A percentile compares a stretch with the other conserved stretches of the same genome.
Evolutionary conservation across 2,888 invertebrate species (phyloP).

Genomic region (Drosophila heteroneura): DNA sequence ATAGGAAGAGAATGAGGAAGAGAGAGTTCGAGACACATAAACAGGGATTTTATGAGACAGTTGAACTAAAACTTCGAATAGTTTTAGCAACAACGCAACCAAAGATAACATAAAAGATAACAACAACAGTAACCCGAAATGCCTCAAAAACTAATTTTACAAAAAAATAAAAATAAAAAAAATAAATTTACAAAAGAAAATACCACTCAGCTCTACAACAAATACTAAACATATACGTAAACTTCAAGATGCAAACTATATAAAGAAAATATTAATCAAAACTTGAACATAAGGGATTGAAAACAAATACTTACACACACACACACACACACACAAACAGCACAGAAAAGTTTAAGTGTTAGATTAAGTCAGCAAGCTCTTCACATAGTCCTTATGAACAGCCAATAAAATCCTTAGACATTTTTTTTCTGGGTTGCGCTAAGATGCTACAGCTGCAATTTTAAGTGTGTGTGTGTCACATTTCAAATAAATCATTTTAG

Average conservation of each 20-base stretch:
- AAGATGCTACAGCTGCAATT: conserved; percentile 12
- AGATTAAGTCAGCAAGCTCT: conserved; percentile 46
- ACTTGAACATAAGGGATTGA: conserved; percentile 71
- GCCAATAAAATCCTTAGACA: conserved; percentile 12
- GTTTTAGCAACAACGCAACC: conserved; percentile 52
- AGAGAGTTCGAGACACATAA: conserved; percentile 29
- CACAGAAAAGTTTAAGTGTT: conserved; percentile 43
- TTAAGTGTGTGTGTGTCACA: conserved; percentile 24
- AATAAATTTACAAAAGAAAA: conserved; percentile 25
- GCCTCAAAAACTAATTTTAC: conserved; percentile 71
- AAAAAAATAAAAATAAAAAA: conserved; percentile 32
- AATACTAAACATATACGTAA: conserved; percentile 63
- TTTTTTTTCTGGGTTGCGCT: conserved; percentile 1
- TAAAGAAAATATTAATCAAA: conserved; percentile 36
- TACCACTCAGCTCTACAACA: conserved; percentile 45
- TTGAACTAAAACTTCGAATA: conserved; percentile 37
- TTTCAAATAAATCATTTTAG: conserved; percentile 69
- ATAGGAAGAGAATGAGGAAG: not conserved
- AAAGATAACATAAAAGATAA: conserved; percentile 64
- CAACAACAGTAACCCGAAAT: conserved; percentile 70
- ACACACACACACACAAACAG: conserved; percentile 20
- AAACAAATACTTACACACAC: conserved; percentile 45
- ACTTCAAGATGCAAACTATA: conserved; percentile 54
- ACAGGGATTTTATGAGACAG: conserved; percentile 64
- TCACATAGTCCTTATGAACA: conserved; percentile 20